A percentile compares a stretch with the other conserved stretches of the same genome.
Conservation (phyloP, 2,797 vertebrate species). For the Agapornis canus region DNA sequence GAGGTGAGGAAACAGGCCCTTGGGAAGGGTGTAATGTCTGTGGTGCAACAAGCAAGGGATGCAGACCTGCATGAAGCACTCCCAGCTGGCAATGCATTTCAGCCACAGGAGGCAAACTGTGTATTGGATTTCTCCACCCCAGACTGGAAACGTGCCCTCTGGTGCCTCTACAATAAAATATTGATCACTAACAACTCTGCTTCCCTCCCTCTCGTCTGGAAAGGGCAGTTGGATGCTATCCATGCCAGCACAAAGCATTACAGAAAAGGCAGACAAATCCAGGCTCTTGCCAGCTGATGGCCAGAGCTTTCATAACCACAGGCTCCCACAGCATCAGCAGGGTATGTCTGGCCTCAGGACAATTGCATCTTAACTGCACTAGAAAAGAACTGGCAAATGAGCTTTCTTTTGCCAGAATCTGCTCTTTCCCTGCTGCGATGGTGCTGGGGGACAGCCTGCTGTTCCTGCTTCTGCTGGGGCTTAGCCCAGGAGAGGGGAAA, state of each 20-base stretch:
- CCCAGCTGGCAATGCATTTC: not conserved
- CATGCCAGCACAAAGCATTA: not conserved
- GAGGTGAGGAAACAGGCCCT: not conserved
- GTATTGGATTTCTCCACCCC: conserved; percentile 38
- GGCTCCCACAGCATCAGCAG: not conserved
- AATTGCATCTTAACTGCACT: not conserved
- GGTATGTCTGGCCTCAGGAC: not conserved
- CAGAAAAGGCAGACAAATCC: not conserved
- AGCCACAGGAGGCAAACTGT: not conserved
- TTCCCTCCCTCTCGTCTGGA: not conserved
- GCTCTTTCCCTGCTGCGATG: not conserved
- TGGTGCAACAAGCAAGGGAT: not conserved
- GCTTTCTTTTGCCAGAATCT: not conserved
- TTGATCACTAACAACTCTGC: not conserved
- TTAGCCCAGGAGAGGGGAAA: not conserved
- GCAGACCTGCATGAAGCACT: not conserved
- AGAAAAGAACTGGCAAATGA: not conserved
- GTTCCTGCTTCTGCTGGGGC: not conserved
- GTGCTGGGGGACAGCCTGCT: not conserved
- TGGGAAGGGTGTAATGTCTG: not conserved
- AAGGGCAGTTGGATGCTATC: not conserved
- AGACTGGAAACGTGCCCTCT: conserved; percentile 32
- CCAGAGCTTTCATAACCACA: not conserved
- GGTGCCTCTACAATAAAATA: conserved; percentile 51
- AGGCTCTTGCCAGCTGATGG: not conserved